These are phyloP conservation scores for Acinonyx jubatus DNA, from an alignment of 2,113 vertebrate genomes.

Conservation along the genomic window DNA sequence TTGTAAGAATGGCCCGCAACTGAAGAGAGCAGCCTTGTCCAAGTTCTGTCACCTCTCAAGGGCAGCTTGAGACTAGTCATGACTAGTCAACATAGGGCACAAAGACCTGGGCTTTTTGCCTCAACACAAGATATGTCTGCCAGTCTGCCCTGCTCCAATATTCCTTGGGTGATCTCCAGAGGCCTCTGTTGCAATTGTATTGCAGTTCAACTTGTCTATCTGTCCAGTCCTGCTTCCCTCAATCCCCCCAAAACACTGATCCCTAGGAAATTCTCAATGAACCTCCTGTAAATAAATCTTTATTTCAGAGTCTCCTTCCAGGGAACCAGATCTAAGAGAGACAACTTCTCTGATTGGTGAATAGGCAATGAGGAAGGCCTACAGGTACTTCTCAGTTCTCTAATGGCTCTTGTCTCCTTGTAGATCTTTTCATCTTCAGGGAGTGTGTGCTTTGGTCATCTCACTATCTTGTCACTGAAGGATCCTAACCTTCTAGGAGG, in stretches of 20 bases:
- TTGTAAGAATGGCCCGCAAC: not conserved
- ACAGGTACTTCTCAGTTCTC: not conserved
- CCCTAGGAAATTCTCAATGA: not conserved
- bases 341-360: not conserved
- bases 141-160: not conserved
- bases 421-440: not conserved
- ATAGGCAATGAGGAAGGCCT: not conserved
- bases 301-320: not conserved
- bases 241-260: not conserved
- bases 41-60: not conserved
- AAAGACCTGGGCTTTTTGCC: not conserved
- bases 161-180: not conserved
- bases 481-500: not conserved
- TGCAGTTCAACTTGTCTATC: not conserved
- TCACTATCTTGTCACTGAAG: not conserved
- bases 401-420: not conserved
- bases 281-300: not conserved
- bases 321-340: not conserved
- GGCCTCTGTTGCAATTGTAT: not conserved
- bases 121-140: not conserved
- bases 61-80: not conserved
- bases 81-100: not conserved
- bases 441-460: not conserved
- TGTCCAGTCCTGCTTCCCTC: not conserved
- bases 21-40: not conserved